Percentiles rank a stretch among this genome's conserved stretches.
Conservation (phyloP, 2,113 vertebrate species). For the Nyctibius bracteatus region DNA sequence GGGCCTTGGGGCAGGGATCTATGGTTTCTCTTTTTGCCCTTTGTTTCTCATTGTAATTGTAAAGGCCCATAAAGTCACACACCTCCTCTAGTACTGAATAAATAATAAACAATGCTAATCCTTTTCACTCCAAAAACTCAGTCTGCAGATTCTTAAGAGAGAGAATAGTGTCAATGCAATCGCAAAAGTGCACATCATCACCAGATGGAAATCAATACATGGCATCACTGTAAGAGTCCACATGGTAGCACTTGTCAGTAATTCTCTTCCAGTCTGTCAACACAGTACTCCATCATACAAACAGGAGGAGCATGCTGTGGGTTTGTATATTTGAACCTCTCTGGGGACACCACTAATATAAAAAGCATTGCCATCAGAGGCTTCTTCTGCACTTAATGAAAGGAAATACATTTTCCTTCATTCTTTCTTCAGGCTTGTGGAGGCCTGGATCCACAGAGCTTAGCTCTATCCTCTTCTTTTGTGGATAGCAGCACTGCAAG, state of each 20-base stretch:
- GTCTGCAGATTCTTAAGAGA: slow-evolving; percentile 19
- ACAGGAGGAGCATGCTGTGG: slow-evolving; percentile 34
- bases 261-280: slow-evolving; percentile 54
- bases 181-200: slow-evolving; percentile 41
- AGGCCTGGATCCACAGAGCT: background rate
- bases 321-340: slow-evolving; percentile 46
- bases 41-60: background rate
- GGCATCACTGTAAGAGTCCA: slow-evolving; percentile 28
- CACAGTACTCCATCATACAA: slow-evolving; percentile 23
- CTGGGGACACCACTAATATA: slow-evolving; percentile 43
- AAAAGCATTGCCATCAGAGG: slow-evolving; percentile 32
- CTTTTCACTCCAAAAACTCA: slow-evolving; percentile 28
- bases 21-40: background rate
- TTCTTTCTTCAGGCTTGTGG: background rate
- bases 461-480: background rate
- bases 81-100: background rate
- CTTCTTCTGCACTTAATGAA: slow-evolving; percentile 14
- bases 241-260: slow-evolving; percentile 59
- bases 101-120: background rate
- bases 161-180: slow-evolving; percentile 30
- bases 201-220: slow-evolving; percentile 52
- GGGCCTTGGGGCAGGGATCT: background rate
- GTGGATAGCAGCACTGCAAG: background rate
- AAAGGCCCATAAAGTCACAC: background rate
- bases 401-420: slow-evolving; percentile 27